Evolutionary conservation across 2,888 invertebrate species (phyloP).

Genomic region (Salticus scenicus): DNA sequence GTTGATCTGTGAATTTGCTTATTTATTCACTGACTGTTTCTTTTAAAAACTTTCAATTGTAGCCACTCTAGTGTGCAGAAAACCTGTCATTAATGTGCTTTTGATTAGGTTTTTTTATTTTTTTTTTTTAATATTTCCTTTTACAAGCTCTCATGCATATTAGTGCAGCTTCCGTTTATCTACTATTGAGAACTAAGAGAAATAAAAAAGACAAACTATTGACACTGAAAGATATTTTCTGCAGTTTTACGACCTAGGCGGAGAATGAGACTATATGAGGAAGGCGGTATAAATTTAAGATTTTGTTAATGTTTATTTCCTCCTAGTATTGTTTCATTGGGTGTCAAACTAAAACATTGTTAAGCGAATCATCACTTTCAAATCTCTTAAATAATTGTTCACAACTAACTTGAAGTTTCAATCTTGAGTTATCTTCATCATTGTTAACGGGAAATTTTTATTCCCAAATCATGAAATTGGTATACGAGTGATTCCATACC

Average conservation of each 20-base stretch:
- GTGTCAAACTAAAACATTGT: background rate
- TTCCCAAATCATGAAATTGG: no score
- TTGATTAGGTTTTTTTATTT: no score
- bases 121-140: no score
- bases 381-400: background rate
- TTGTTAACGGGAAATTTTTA: no score
- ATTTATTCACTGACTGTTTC: no score
- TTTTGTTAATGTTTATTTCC: background rate
- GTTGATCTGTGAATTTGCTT: no score
- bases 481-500: no score
- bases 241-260: background rate
- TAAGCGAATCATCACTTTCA: background rate
- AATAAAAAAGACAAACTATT: background rate
- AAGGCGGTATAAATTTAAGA: slow-evolving; percentile 2
- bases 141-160: no score
- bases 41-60: no score
- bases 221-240: background rate
- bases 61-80: no score
- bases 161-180: background rate
- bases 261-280: background rate
- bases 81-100: no score
- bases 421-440: no score
- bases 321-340: slow-evolving; percentile 9
- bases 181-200: background rate
- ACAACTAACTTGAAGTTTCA: background rate